Evolutionary conservation across 2,888 invertebrate species (phyloP), one percentile per base, ranked within the genome.

Genomic region (Drosophila nr. medialis): DNA sequence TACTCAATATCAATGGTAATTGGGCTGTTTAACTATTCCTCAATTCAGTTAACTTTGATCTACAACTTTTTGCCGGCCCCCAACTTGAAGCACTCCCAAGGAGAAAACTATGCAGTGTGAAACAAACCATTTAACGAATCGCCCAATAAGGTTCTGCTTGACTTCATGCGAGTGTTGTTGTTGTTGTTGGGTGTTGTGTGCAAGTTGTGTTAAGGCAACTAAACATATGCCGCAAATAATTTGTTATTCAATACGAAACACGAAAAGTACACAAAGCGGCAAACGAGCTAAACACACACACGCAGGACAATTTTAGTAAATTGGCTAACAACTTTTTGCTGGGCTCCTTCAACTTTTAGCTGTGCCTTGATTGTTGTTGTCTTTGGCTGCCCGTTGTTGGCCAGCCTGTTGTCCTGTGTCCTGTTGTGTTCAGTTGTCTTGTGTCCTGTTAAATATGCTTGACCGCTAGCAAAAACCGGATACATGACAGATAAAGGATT

Each of bases 231-330:
- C 72, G 76, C 86, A 86, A 78, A 84, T 82, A 78, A 86, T 88
- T 86, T 86, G 86, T 88, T 86, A 86, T 86, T 88, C 86, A 88
- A 86, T 88, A 75, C 88, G 84, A 82, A 73, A 81, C 86, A 77
- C 77, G 78, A 75, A 87, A 84, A 75, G 87, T 76, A 85, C 85
- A 85, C 87, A 80, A 81, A 81, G 80, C 80, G 77, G 86, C 80
- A 86, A 88, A 88, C 88, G 76, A 86, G 86, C 70, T 58, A 21
- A 64, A 58, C 67, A 77, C 62, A 73, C 55, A 34, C 38, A 50
- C 60, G 50, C 36, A 21, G 82, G 75, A 78, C 86, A 83, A 80
- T 85, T 45, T 24, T 86, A 83, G 56, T 83, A 86, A 88, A 86
- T 86, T 88, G 84, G 84, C 88, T 77, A 84, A 86, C 80, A 86